Percentiles rank a stretch among this genome's conserved stretches.
These are phyloP conservation scores for Podarcis lilfordi DNA, from an alignment of 2,797 vertebrate species.

Conservation along the genomic window DNA sequence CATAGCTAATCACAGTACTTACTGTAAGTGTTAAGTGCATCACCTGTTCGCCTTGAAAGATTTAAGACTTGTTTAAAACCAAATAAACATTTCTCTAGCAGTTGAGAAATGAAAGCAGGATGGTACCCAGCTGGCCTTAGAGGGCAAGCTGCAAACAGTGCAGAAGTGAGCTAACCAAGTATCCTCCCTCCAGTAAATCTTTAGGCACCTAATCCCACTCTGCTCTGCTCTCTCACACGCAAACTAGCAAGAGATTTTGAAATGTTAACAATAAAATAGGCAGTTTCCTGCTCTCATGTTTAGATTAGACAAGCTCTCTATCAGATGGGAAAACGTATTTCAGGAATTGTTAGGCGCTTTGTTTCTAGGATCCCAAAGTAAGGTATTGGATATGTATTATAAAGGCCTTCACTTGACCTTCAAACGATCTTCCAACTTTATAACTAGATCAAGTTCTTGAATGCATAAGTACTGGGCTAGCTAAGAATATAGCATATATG, in stretches of 20 bases:
- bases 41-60: background rate
- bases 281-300: slow-evolving; percentile 7
- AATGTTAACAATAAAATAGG: background rate
- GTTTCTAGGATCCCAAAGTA: background rate
- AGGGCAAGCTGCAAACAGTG: background rate
- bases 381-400: background rate
- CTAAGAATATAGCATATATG: background rate
- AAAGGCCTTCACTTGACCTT: background rate
- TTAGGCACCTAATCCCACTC: background rate
- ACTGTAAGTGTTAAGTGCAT: background rate
- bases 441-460: background rate
- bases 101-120: background rate
- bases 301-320: background rate
- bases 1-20: background rate
- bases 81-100: background rate
- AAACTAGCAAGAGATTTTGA: background rate
- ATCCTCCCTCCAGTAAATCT: background rate
- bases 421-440: background rate
- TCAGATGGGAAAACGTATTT: background rate
- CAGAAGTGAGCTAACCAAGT: background rate
- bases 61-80: background rate
- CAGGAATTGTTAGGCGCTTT: background rate
- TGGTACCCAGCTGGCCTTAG: background rate
- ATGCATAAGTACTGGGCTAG: background rate
- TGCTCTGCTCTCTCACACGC: too few species aligned